Percentiles rank a stretch among this genome's conserved stretches.
Evolutionary conservation across 2,888 invertebrate genomes (phyloP).

Genomic region (Epinotia nisella): DNA sequence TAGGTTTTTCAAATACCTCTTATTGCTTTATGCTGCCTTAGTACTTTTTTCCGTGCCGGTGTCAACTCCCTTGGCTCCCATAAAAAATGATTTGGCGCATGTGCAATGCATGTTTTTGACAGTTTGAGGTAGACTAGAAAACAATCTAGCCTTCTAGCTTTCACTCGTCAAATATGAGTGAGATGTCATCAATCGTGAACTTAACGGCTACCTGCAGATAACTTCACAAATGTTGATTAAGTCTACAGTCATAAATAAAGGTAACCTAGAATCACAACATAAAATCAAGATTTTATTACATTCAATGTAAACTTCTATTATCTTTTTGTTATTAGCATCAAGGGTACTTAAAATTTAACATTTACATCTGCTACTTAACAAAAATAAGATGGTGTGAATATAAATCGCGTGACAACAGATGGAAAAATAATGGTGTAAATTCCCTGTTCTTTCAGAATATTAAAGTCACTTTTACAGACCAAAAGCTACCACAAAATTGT

Average conservation of each 20-base stretch:
- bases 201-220: background rate
- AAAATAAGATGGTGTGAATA: too few relatives aligned
- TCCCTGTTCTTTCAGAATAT: too few relatives aligned
- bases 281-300: background rate
- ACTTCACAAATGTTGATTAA: background rate
- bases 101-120: background rate
- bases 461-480: too few relatives aligned
- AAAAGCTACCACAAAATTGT: too few relatives aligned
- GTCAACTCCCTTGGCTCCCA: conserved; percentile 10
- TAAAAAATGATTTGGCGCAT: conserved; percentile 1
- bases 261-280: background rate
- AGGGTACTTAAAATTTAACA: too few relatives aligned
- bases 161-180: background rate
- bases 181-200: background rate
- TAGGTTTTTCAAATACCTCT: background rate
- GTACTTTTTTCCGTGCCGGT: conserved; percentile 23
- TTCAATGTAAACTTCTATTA: background rate
- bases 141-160: background rate
- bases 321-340: too few relatives aligned
- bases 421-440: too few relatives aligned
- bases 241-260: background rate
- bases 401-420: too few relatives aligned
- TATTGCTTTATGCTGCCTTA: conserved; percentile 17
- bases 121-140: background rate
- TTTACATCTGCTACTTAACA: too few relatives aligned